A percentile compares a stretch with the other conserved stretches of the same genome.
phyloP scores from a whole-genome alignment of 2,797 vertebrate species.

The Morelia viridis region DNA sequence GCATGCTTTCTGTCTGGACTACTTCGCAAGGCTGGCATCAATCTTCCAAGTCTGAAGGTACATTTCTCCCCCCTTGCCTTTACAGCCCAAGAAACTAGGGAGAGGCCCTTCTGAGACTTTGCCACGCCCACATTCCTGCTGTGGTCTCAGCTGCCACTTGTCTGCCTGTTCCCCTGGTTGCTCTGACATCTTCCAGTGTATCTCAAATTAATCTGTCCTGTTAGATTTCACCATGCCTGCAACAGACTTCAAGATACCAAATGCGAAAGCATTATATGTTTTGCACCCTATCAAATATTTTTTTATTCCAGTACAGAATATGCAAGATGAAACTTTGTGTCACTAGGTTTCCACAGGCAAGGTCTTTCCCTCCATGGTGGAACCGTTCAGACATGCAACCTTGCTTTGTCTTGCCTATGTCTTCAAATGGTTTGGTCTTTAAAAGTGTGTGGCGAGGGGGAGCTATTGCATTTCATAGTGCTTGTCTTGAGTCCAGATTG shows the following conservation, averaged over 20 bases:
- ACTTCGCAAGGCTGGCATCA: too few species aligned
- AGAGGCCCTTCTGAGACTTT: too few species aligned
- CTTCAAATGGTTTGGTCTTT: not conserved
- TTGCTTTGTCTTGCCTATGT: not conserved
- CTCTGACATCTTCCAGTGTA: not conserved
- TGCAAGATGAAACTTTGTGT: not conserved
- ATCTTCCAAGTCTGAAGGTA: too few species aligned
- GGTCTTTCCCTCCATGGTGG: not conserved
- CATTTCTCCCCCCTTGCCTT: too few species aligned
- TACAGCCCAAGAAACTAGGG: too few species aligned
- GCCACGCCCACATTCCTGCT: too few species aligned
- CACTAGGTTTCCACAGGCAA: not conserved
- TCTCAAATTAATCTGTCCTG: not conserved
- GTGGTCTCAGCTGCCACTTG: too few species aligned
- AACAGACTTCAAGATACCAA: not conserved
- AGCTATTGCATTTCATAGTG: too few species aligned
- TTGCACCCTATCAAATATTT: not conserved
- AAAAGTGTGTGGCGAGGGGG: not conserved
- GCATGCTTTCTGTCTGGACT: too few species aligned
- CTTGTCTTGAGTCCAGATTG: not conserved
- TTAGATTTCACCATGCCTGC: not conserved
- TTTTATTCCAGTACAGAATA: not conserved
- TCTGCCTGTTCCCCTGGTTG: not conserved
- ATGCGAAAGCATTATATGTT: not conserved
- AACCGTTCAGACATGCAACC: not conserved